These are phyloP conservation scores for Artibeus lituratus DNA, from an alignment of 2,797 vertebrate species.

Conservation along the genomic window DNA sequence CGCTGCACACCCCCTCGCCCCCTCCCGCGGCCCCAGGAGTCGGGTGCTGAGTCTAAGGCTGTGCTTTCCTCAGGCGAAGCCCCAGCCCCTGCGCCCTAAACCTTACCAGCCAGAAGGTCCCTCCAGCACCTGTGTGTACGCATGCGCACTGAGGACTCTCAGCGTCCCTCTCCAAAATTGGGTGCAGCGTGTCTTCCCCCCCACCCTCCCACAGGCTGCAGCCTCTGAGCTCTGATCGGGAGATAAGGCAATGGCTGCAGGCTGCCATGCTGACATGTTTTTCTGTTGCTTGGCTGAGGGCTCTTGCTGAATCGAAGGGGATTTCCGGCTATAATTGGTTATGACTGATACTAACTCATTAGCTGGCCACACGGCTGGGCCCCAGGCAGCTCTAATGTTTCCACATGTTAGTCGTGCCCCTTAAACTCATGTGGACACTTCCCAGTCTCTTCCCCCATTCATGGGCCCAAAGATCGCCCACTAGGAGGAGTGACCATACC, in stretches of 20 bases:
- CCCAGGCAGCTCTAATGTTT: neutral
- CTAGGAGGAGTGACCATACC: neutral
- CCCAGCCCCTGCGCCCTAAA: too few relatives aligned
- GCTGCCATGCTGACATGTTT: neutral
- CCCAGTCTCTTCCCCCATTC: neutral
- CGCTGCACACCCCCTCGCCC: neutral
- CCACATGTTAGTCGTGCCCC: neutral
- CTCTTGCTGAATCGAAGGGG: neutral
- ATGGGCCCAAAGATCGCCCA: neutral
- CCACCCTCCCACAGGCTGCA: too few relatives aligned
- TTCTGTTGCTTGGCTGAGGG: neutral
- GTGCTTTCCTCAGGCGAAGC: neutral
- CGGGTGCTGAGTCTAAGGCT: neutral
- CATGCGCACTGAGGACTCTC: fast-evolving
- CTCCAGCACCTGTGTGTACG: fast-evolving
- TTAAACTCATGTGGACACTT: neutral
- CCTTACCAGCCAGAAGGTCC: neutral
- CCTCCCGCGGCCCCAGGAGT: too few relatives aligned
- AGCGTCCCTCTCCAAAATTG: neutral
- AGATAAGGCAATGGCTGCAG: neutral
- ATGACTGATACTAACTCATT: neutral
- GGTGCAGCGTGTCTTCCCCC: neutral
- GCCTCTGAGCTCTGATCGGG: neutral
- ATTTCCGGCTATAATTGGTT: neutral
- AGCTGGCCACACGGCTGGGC: neutral